phyloP scores from a whole-genome alignment of 2,797 vertebrate species.

The Poecilia wingei region DNA sequence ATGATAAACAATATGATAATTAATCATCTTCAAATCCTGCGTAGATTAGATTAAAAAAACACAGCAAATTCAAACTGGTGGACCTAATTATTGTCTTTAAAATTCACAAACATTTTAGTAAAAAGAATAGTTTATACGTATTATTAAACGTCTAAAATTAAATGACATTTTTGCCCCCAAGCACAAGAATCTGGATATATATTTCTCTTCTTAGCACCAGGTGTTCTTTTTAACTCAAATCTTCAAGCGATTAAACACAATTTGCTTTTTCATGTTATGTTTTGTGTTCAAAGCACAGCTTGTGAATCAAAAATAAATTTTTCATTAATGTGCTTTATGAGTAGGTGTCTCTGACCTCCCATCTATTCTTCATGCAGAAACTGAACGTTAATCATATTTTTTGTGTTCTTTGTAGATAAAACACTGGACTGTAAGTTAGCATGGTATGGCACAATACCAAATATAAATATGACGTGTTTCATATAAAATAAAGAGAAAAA shows the following conservation, averaged over 20 bases:
- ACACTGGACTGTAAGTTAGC: background rate
- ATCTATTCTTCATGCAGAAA: background rate
- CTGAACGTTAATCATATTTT: background rate
- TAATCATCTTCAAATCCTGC: background rate
- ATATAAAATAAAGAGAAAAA: background rate
- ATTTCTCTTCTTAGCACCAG: background rate
- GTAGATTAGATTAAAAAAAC: background rate
- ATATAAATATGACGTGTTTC: background rate
- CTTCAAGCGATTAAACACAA: background rate
- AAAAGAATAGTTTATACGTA: background rate
- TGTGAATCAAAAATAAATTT: background rate
- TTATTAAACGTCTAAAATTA: background rate
- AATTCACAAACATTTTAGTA: background rate
- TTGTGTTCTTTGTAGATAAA: background rate
- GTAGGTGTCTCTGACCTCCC: background rate
- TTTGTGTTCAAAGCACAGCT: background rate
- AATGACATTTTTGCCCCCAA: background rate
- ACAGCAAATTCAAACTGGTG: background rate
- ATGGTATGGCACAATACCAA: background rate
- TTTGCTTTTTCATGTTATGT: background rate
- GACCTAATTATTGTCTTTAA: background rate
- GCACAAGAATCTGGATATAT: background rate
- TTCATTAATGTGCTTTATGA: background rate
- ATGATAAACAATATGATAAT: background rate
- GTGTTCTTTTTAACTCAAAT: background rate